phyloP scores from a whole-genome alignment of 30 jellyfish, hydroid and myxozoan genomes.

The Pelagia noctiluca region DNA sequence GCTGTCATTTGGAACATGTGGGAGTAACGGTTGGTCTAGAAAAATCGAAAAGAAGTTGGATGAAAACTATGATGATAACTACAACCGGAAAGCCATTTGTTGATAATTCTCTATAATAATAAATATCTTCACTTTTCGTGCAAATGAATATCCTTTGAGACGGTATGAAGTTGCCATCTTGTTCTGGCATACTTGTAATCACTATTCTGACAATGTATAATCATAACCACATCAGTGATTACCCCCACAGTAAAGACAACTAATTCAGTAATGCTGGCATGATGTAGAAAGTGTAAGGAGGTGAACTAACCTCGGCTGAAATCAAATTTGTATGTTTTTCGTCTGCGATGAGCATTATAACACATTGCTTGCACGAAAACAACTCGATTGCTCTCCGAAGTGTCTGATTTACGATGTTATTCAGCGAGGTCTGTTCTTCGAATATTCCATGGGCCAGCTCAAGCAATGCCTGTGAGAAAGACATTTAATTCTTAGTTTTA shows the following conservation, averaged over 20 bases:
- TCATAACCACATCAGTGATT: background rate
- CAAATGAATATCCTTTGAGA: background rate
- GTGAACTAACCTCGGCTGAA: slow-evolving; percentile 63
- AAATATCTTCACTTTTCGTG: background rate
- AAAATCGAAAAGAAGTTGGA: background rate
- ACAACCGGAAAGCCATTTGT: background rate
- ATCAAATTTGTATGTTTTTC: slow-evolving; percentile 53
- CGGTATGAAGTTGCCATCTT: background rate
- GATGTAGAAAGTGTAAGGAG: background rate
- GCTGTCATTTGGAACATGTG: slow-evolving; percentile 58
- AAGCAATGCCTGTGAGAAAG: slow-evolving; percentile 71
- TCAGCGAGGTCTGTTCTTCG: slow-evolving; percentile 94
- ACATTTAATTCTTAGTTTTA: background rate
- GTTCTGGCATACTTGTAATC: background rate
- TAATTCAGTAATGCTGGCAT: background rate
- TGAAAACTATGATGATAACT: too few relatives aligned
- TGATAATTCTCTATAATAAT: too few relatives aligned
- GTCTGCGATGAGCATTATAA: slow-evolving; percentile 83
- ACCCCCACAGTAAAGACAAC: background rate
- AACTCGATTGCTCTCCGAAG: slow-evolving; percentile 77
- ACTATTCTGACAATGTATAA: background rate
- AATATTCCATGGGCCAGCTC: slow-evolving; percentile 90
- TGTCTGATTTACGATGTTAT: slow-evolving; percentile 72
- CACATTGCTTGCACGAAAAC: slow-evolving; percentile 81
- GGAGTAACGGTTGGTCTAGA: slow-evolving; percentile 45